phyloP scores from a whole-genome alignment of 2,888 invertebrate genomes.

The Pasiphila rectangulata region DNA sequence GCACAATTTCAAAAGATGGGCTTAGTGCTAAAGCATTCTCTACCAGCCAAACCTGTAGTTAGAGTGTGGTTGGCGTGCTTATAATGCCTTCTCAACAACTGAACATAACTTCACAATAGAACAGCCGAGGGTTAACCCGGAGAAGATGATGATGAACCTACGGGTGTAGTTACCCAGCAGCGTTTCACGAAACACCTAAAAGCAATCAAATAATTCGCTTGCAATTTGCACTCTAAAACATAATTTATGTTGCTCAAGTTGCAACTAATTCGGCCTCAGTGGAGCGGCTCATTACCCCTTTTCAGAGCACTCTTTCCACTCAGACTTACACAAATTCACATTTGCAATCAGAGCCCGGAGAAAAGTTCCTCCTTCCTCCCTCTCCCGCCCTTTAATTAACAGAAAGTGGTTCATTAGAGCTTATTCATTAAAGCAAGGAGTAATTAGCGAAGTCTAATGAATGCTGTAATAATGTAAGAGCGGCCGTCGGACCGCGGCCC shows the following conservation, averaged over 20 bases:
- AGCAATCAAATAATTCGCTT: slow-evolving; percentile 17
- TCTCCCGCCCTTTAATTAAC: slow-evolving; percentile 87
- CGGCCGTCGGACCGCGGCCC: slow-evolving; percentile 77
- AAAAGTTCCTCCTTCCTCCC: slow-evolving; percentile 65
- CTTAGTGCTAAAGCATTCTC: too few species aligned
- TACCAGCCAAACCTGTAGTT: too few species aligned
- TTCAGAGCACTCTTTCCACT: slow-evolving; percentile 78
- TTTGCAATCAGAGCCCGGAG: slow-evolving; percentile 80
- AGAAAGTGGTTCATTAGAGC: slow-evolving; percentile 95
- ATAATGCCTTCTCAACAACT: too few species aligned
- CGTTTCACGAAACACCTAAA: not conserved
- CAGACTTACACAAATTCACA: slow-evolving; percentile 81
- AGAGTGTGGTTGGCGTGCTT: too few species aligned
- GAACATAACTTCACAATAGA: too few species aligned
- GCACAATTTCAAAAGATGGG: too few species aligned
- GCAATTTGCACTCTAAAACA: slow-evolving; percentile 30
- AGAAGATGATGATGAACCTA: not conserved
- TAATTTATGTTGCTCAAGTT: slow-evolving; percentile 58
- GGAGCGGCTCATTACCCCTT: slow-evolving; percentile 79
- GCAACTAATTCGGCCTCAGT: slow-evolving; percentile 70
- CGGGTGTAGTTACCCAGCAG: not conserved
- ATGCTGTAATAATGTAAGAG: slow-evolving; percentile 89
- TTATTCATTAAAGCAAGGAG: slow-evolving; percentile 94
- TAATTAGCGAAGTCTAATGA: slow-evolving; percentile 94
- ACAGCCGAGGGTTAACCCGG: too few species aligned